Evolutionary conservation across 2,888 invertebrate genomes (phyloP).

Genomic region (Sarcophaga rosellei): DNA sequence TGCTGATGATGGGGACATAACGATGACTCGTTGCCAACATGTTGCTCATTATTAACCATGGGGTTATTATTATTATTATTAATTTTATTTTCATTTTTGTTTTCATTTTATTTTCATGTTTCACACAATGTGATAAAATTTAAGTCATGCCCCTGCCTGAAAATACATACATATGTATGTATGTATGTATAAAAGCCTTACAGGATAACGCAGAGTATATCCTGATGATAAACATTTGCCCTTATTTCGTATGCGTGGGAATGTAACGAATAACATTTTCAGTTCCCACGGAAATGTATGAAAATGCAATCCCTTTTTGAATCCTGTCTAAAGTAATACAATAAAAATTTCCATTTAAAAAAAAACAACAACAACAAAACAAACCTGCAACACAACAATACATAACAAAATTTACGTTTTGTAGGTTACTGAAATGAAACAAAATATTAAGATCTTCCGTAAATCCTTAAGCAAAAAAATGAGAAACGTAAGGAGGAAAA

Average conservation of each 20-base stretch:
- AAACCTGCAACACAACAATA: conserved; percentile 48
- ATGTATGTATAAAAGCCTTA: conserved; percentile 35
- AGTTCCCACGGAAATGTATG: conserved; percentile 76
- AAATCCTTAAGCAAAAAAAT: conserved; percentile 63
- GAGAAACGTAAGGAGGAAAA: conserved; percentile 7
- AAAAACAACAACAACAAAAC: neutral
- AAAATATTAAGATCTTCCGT: conserved; percentile 60
- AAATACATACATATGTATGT: conserved; percentile 14
- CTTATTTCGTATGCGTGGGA: conserved; percentile 74
- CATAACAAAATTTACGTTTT: neutral
- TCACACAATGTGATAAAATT: conserved; percentile 56
- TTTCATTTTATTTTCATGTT: too few species aligned
- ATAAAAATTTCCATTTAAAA: conserved; percentile 48
- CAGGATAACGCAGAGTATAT: conserved; percentile 62
- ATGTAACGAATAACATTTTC: conserved; percentile 73
- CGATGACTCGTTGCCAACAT: conserved; percentile 66
- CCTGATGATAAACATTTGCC: conserved; percentile 51
- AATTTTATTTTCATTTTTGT: neutral
- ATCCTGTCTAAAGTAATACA: conserved; percentile 53
- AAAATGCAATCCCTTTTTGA: conserved; percentile 54
- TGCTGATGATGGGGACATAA: conserved; percentile 28
- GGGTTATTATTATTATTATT: conserved; percentile 33
- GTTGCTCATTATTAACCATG: conserved; percentile 37
- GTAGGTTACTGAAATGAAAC: conserved; percentile 1
- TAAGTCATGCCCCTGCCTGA: conserved; percentile 19